phyloP scores from a whole-genome alignment of 2,888 invertebrate species.

The Spilarctia lutea region DNA sequence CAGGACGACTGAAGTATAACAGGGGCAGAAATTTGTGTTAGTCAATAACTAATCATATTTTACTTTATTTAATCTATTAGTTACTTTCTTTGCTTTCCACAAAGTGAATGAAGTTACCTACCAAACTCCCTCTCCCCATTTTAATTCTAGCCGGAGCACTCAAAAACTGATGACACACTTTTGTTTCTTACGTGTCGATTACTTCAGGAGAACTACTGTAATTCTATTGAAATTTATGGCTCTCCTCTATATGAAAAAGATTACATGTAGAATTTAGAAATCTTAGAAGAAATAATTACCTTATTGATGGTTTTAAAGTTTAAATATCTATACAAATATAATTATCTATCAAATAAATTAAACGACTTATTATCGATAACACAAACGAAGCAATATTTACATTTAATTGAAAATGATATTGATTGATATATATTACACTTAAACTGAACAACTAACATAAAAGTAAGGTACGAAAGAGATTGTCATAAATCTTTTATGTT shows the following conservation, averaged over 20 bases:
- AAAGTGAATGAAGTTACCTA: no score
- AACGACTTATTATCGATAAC: neutral
- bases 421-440: neutral
- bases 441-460: constrained; percentile 1
- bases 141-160: no score
- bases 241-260: neutral
- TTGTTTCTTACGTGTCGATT: no score
- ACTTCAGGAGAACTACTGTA: neutral
- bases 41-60: no score
- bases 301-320: neutral
- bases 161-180: no score
- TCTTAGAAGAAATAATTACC: neutral
- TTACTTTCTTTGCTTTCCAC: no score
- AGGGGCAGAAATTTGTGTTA: no score
- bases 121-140: no score
- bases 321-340: neutral
- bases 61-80: no score
- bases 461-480: constrained; percentile 13
- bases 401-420: neutral
- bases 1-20: no score
- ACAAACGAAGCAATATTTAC: no score
- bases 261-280: neutral
- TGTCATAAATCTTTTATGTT: constrained; percentile 28
- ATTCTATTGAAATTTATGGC: neutral
- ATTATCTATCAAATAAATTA: no score